Conservation (phyloP, 2,113 vertebrate genomes). For the Artemisiospiza belli region DNA sequence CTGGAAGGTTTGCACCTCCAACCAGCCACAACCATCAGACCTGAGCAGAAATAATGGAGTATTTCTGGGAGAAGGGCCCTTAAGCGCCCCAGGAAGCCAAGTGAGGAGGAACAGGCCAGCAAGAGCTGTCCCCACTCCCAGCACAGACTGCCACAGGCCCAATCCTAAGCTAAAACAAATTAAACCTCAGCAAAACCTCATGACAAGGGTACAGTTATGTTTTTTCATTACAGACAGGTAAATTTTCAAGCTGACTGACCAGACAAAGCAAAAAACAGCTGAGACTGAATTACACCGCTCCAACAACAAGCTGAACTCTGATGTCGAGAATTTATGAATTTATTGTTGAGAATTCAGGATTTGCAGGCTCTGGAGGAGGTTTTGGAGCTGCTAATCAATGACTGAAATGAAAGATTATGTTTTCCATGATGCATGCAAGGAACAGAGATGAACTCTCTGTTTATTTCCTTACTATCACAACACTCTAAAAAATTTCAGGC, state of each 20-base stretch:
- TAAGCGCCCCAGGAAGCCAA: neutral
- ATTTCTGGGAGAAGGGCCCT: neutral
- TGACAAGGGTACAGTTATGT: neutral
- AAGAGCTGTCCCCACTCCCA: too few species aligned
- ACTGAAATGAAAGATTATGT: neutral
- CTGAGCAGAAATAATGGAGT: neutral
- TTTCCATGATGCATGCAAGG: neutral
- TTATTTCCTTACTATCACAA: neutral
- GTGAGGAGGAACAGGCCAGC: fast-evolving
- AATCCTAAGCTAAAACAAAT: neutral
- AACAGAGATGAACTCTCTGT: neutral
- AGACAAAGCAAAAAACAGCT: neutral
- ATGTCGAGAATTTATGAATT: neutral
- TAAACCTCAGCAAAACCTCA: neutral
- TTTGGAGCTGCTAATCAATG: slow-evolving; percentile 17
- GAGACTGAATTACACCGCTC: neutral
- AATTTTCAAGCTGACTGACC: neutral
- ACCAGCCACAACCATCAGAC: neutral
- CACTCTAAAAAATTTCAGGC: neutral
- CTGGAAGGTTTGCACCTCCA: neutral
- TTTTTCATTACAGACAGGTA: slow-evolving; percentile 5
- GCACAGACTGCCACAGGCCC: neutral
- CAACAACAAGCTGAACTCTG: neutral
- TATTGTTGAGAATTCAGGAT: neutral
- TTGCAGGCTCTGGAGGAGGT: neutral